Base-by-base conservation (phyloP, 2,888 invertebrate species). In the Sinhomidia bicolor region DNA sequence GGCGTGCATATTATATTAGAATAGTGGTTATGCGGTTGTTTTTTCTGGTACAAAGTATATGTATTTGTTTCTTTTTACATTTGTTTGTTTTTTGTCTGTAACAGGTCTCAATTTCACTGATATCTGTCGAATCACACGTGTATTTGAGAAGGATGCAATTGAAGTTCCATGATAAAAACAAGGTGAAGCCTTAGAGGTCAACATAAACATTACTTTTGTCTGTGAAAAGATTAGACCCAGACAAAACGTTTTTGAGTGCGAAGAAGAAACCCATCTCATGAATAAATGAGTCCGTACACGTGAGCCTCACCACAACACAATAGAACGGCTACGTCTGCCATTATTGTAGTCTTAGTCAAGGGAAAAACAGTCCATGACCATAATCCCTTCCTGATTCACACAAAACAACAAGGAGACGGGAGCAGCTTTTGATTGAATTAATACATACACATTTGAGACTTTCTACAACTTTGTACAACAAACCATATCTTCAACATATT, bases 151-250 rank as follows among this genome's bases (percentile, higher is more conserved):
- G 1, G 6, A 68, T 44, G 17, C 41, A 71, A 32, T 44, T 36
- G 71, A 51, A 5, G 82, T 32, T 78, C 57, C 51, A 68, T 85
- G 76, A 60, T 36, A 76, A 17, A 76, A 29, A 60, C 71, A 84
- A 85, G 85, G 76, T 78, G 60, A 85, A 85, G 20, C 62, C 60
- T 17, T 60, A 78, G 65, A 78, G 85, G 85, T 76, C 85, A 85
- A 76, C 76, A 85, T 51, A n/a, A 85, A 60, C 62, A 76, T 76
- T 85, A 29, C 23, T 60, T 62, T 83, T 68, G 82, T n/a, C 29
- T 65, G 44, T 74, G 29, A 32, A 41, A 68, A 36, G 23, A 47
- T 23, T 68, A 17, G 20, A 44, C 26, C 54, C 7, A 26, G 26
- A 71, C 3, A 78, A 81, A 65, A 44, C 32, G 54, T 78, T 51